Base-by-base conservation (phyloP, 2,888 invertebrate genomes). In the Lasioglossum malachurum region DNA sequence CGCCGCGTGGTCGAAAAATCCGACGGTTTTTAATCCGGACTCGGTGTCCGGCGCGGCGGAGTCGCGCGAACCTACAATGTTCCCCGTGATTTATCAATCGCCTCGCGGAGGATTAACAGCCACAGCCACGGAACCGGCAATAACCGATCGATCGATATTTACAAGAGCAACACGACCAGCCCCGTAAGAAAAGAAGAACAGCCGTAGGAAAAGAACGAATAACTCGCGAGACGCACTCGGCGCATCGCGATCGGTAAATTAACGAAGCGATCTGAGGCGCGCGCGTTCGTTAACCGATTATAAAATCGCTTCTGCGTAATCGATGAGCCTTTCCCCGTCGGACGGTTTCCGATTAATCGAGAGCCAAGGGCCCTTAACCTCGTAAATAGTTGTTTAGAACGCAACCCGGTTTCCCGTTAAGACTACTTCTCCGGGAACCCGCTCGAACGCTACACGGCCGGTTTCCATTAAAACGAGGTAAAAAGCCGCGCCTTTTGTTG, bases 1-100 rank as follows among this genome's bases (percentile, higher is more conserved):
- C 84, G 87, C 79, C 67, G 75, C 14, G 12, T 4, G 49, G 44
- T 38, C 77, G 87, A 78, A 87, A 82, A 81, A 87, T 84, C 71
- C 80, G 27, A 53, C 75, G 83, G 77, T 90, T 87, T 88, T 84
- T 87, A 90, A 85, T 83, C 81, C 75, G 75, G 71, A 78, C 69
- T 67, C 72, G 72, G 35, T 78, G 82, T 81, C 84, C 72, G 67
- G 57, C 67, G 44, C 71, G 87, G 84, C 53, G 69, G 84, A 86
- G 80, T 90, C 88, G 87, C 81, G 85, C 90, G 88, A 81, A 80
- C 77, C 83, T 71, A 86, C 87, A 85, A 90, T 86, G 90, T 86
- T 86, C 83, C 53, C 77, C 74, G 83, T 90, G 84, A 91, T 91
- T 91, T 91, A 91, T 91, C 91, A 91, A 90, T 88, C 78, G 82